Conservation (phyloP, 1,140 invertebrate genomes). For the Pseudoatta argentina region DNA sequence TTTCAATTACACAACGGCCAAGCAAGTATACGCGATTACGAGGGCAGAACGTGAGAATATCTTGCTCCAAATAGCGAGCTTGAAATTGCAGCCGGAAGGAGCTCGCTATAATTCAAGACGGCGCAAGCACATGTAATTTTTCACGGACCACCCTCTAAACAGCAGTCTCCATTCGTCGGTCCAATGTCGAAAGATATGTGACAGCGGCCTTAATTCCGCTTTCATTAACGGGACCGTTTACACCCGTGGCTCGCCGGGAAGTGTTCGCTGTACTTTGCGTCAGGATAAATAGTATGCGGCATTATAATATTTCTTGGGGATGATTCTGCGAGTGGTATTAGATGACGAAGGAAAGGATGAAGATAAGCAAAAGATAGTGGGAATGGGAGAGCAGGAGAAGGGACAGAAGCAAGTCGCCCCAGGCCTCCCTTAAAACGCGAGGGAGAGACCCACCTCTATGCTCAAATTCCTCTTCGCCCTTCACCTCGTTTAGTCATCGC, state of each 20-base stretch:
- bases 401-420: conserved; percentile 35
- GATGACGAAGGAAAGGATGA: conserved; percentile 49
- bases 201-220: conserved; percentile 59
- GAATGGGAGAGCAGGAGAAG: too few relatives aligned
- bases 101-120: conserved; percentile 30
- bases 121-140: conserved; percentile 34
- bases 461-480: background rate
- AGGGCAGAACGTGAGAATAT: conserved; percentile 12
- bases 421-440: conserved; percentile 63
- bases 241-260: conserved; percentile 27
- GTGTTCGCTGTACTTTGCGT: conserved; percentile 5
- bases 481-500: conserved; percentile 75
- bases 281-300: conserved; percentile 64
- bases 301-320: conserved; percentile 74
- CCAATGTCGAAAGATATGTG: conserved; percentile 20
- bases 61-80: conserved; percentile 26
- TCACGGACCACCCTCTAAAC: conserved; percentile 27
- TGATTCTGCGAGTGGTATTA: conserved; percentile 63
- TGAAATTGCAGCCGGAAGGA: conserved; percentile 41
- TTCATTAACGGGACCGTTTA: conserved; percentile 57
- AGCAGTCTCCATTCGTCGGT: conserved; percentile 5
- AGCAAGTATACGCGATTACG: conserved; percentile 12
- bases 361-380: background rate
- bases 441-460: conserved; percentile 2
- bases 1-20: conserved; percentile 33